A percentile compares a stretch with the other conserved stretches of the same genome.
Evolutionary conservation across 2,797 vertebrate species (phyloP).

Genomic region (Eptatretus atami): DNA sequence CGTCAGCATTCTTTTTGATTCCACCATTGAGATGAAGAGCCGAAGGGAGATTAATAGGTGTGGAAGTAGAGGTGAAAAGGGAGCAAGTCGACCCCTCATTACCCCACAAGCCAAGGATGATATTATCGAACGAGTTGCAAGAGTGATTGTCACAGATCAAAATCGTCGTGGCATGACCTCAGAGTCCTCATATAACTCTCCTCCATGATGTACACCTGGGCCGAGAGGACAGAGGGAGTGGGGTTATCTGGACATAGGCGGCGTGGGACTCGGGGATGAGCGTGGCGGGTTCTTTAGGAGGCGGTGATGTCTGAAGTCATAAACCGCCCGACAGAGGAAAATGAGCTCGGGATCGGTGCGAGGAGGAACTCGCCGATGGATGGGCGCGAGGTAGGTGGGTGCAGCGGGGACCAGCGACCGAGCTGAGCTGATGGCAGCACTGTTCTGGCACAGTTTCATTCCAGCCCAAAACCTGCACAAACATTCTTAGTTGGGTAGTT

Average conservation of each 20-base stretch:
- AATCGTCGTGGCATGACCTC: too few relatives aligned
- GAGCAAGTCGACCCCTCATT: too few relatives aligned
- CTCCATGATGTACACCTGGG: too few relatives aligned
- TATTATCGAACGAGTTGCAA: too few relatives aligned
- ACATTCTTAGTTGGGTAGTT: not conserved
- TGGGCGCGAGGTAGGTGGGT: constrained; percentile 35
- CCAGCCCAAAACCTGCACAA: constrained; percentile 91
- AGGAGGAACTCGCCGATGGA: constrained; percentile 67
- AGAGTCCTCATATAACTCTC: too few relatives aligned
- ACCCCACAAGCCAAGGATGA: too few relatives aligned
- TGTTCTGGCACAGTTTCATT: constrained; percentile 63
- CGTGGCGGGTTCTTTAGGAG: constrained; percentile 64
- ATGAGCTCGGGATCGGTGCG: constrained; percentile 72
- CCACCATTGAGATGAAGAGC: too few relatives aligned
- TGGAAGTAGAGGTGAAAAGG: too few relatives aligned
- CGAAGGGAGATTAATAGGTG: too few relatives aligned
- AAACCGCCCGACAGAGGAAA: constrained; percentile 91
- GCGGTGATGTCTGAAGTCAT: constrained; percentile 81
- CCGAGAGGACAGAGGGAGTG: too few relatives aligned
- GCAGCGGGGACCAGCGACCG: constrained; percentile 42
- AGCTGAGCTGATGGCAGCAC: constrained; percentile 32
- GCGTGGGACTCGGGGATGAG: not conserved
- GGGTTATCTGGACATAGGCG: not conserved
- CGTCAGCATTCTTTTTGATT: too few relatives aligned
- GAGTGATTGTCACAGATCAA: too few relatives aligned